Conservation (phyloP, 37 sponge, comb jelly and placozoan genomes). For the Agelas oroides region DNA sequence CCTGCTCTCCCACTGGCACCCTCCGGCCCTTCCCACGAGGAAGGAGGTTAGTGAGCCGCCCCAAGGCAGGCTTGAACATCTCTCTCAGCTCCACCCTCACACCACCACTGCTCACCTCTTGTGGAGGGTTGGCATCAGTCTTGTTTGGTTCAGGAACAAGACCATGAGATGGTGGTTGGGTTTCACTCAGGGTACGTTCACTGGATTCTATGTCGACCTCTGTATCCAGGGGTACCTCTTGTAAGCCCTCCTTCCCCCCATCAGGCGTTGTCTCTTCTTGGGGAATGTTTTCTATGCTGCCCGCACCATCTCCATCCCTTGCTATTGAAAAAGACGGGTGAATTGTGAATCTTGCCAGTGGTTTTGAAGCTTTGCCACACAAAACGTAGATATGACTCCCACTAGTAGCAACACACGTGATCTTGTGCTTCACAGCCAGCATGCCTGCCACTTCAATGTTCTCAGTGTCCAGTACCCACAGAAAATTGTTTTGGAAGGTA, state of each 20-base stretch:
- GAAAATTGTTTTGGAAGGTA: constrained; percentile 30
- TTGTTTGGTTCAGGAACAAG: neutral
- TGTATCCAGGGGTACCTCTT: neutral
- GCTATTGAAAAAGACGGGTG: constrained; percentile 15
- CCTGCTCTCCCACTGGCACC: neutral
- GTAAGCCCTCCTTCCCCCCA: neutral
- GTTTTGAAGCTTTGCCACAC: neutral
- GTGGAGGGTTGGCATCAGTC: neutral
- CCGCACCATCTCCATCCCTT: neutral
- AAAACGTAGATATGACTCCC: constrained; percentile 52
- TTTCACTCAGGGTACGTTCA: neutral
- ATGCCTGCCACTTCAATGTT: constrained; percentile 22
- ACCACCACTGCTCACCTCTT: neutral
- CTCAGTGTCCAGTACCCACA: constrained; percentile 65
- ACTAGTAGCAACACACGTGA: constrained; percentile 16
- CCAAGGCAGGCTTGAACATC: constrained; percentile 3
- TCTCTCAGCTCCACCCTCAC: neutral
- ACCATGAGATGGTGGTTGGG: neutral
- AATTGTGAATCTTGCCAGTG: constrained; percentile 36
- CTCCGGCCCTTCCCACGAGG: too few species aligned
- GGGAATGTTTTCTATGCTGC: neutral
- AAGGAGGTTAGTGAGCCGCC: neutral
- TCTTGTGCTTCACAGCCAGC: constrained; percentile 14
- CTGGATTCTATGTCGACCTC: neutral
- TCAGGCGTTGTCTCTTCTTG: neutral